Percentiles rank a stretch among this genome's conserved stretches.
phyloP scores from a whole-genome alignment of 2,797 vertebrate species.

The Sebastes jordani region DNA sequence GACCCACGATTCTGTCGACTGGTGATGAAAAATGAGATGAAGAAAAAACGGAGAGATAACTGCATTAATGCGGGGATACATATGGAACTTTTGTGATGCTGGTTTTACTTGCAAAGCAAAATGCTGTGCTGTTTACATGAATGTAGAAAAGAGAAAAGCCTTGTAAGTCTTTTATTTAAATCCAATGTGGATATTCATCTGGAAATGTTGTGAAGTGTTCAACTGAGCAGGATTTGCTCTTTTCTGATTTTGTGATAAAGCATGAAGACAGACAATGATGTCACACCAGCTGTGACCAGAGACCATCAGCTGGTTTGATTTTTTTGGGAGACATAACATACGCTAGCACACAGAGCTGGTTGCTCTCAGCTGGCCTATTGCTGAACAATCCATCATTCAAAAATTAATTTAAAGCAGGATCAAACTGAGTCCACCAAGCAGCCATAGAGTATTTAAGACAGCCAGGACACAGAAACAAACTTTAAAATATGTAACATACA shows the following conservation, averaged over 20 bases:
- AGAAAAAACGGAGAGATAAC: neutral
- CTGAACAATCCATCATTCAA: neutral
- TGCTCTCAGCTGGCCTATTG: neutral
- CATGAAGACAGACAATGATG: constrained; percentile 30
- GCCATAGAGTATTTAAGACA: neutral
- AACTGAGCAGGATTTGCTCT: constrained; percentile 25
- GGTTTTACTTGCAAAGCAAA: neutral
- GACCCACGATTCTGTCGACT: constrained; percentile 98
- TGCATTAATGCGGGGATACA: neutral
- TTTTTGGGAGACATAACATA: neutral
- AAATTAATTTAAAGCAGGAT: neutral
- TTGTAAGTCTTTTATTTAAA: neutral
- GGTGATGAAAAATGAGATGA: constrained; percentile 17
- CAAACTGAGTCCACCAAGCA: neutral
- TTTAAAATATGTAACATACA: neutral
- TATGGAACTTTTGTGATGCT: neutral
- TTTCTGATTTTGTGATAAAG: constrained; percentile 28
- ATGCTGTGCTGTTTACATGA: neutral
- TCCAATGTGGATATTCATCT: constrained; percentile 1
- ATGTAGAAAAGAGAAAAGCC: constrained; percentile 29
- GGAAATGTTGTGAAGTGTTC: neutral
- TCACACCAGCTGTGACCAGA: constrained; percentile 14
- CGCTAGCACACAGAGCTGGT: neutral
- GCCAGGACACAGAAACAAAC: neutral
- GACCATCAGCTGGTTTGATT: constrained; percentile 6